Base-by-base conservation (phyloP, 2,888 invertebrate genomes). In the Rugalucina vietnamica region DNA sequence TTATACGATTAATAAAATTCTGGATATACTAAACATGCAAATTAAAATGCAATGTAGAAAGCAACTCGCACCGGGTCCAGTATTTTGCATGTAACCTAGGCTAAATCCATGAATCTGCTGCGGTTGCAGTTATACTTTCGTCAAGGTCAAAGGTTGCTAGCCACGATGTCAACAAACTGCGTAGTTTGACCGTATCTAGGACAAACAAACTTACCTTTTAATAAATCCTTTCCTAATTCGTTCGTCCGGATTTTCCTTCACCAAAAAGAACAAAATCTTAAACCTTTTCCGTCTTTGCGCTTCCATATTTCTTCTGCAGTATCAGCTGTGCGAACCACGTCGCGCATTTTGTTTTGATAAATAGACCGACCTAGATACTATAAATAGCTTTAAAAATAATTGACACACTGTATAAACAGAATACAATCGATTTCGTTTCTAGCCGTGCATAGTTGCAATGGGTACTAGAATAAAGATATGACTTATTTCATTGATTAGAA, bases 251-350 rank as follows among this genome's bases (percentile, higher is more conserved):
- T 76, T 37, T 34, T 14, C 36, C 37, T 71, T 70, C 70, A 78
- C 27, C 1, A 78, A 36, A 70, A 78, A 78, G 50, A 78, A 78
- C 18, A 78, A 78, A 54, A 78, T 71, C 49, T 39, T 60, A 71
- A 71, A 78, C 8, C 77, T 70, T 36, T 65, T 60, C 32, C 43
- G 24, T 60, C 60, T 37, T 36, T 65, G 60, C 37, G 60, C 37
- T 76, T 76, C 76, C 79, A 65, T 65, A 65, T 10, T 29, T 32
- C n/a, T n/a, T n/a, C n/a, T n/a, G 18, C 1, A 1, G 34, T 5
- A 5, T 18, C 24, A 43, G 43, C 43, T 12, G 24, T 65, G 32
- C 65, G 34, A 65, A 29, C n/a, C n/a, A n/a, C 65, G 34, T 34
- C 34, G 65, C 65, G 34, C 34, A 34, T 65, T 65, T 32, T 65